Conservation (phyloP, 2,797 vertebrate species). For the Propithecus perrieri region DNA sequence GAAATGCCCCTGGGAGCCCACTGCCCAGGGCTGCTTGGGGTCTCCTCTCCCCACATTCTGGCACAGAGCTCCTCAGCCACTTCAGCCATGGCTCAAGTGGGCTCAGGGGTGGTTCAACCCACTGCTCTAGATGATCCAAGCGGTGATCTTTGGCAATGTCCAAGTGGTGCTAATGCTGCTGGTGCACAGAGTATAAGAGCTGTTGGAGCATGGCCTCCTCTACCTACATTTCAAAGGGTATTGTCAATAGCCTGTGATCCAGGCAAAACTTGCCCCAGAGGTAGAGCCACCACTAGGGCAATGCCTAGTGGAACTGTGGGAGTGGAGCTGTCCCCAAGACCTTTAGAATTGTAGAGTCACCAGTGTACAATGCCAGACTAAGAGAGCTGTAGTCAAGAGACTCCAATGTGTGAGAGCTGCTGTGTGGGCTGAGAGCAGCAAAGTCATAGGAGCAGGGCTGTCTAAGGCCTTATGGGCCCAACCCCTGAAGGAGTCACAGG, state of each 20-base stretch:
- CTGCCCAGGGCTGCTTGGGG: background rate
- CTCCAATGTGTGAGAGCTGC: background rate
- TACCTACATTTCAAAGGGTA: background rate
- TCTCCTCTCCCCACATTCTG: background rate
- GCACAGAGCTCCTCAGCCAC: too few species aligned
- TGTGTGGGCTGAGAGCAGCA: background rate
- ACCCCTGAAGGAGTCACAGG: background rate
- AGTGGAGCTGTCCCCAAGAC: background rate
- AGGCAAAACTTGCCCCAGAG: background rate
- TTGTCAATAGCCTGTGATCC: background rate
- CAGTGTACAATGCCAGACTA: background rate
- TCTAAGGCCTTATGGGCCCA: background rate
- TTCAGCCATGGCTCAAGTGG: background rate
- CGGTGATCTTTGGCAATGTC: background rate
- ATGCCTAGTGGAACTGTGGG: background rate
- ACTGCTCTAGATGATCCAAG: background rate
- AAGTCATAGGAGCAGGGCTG: background rate
- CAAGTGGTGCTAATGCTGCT: background rate
- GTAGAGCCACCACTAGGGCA: background rate
- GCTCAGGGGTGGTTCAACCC: background rate
- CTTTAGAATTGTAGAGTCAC: background rate
- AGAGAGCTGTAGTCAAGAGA: background rate
- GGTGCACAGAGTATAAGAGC: background rate
- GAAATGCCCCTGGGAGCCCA: background rate
- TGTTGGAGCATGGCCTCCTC: background rate